Conservation (phyloP, 2,113 vertebrate genomes). For the Hippocampus barbouri region DNA sequence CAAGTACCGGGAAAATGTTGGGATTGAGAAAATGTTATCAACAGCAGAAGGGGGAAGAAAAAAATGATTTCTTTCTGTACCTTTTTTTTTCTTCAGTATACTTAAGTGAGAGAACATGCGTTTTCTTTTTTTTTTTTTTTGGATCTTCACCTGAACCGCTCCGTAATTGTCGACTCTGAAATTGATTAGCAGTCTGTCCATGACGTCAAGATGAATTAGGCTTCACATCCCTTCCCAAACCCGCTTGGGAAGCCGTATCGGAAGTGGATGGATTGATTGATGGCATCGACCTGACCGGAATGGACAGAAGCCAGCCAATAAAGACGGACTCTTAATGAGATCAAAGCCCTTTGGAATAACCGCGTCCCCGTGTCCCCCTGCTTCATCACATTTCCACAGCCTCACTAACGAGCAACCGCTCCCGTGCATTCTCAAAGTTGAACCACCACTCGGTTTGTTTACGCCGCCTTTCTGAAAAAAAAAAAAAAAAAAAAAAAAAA, state of each 20-base stretch:
- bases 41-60: background rate
- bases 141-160: background rate
- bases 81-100: background rate
- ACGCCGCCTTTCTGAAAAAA: too few species aligned
- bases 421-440: background rate
- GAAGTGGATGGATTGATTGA: background rate
- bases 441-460: background rate
- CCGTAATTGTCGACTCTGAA: background rate
- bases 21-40: constrained; percentile 16
- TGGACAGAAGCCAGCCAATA: background rate
- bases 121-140: background rate
- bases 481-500: too few species aligned
- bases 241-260: background rate
- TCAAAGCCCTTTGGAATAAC: background rate
- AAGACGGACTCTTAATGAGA: background rate
- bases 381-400: background rate
- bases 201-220: background rate
- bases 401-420: background rate
- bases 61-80: background rate
- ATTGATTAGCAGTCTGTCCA: background rate
- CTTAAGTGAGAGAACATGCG: too few species aligned
- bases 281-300: background rate
- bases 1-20: background rate
- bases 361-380: background rate
- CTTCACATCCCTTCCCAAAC: background rate